Evolutionary conservation across 2,797 vertebrate species (phyloP).

Genomic region (Halcyon smyrnensis): DNA sequence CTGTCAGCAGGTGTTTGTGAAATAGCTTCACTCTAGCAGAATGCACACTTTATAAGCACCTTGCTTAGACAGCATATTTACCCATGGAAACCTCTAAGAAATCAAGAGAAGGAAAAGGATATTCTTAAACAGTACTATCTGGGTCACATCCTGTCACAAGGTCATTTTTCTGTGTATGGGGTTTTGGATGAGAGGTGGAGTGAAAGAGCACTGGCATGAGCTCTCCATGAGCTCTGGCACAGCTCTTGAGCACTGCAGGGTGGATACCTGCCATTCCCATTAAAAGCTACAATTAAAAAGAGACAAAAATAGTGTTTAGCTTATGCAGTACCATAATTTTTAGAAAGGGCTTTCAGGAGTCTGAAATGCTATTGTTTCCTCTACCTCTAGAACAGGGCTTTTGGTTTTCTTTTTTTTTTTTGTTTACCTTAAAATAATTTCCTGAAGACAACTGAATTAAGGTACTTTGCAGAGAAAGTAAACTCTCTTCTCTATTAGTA

Average conservation of each 20-base stretch:
- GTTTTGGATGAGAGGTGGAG: neutral
- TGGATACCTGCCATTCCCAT: neutral
- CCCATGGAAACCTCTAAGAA: neutral
- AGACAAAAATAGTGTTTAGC: neutral
- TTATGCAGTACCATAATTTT: neutral
- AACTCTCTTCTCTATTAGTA: neutral
- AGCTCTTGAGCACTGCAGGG: neutral
- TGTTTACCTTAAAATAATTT: neutral
- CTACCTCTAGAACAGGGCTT: neutral
- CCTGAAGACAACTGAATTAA: neutral
- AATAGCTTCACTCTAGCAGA: neutral
- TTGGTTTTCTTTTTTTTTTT: neutral
- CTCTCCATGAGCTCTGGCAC: neutral
- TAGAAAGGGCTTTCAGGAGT: neutral
- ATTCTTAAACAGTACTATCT: neutral
- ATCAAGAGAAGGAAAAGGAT: neutral
- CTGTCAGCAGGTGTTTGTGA: neutral
- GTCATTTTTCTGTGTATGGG: neutral
- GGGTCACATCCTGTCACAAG: neutral
- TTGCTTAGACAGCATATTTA: neutral
- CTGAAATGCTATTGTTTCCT: neutral
- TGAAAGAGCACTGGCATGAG: neutral
- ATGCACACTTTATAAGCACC: rapidly evolving
- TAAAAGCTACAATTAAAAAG: neutral
- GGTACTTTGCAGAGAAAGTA: neutral